phyloP scores from a whole-genome alignment of 2,797 vertebrate genomes.

The Spinibarbus caldwelli region DNA sequence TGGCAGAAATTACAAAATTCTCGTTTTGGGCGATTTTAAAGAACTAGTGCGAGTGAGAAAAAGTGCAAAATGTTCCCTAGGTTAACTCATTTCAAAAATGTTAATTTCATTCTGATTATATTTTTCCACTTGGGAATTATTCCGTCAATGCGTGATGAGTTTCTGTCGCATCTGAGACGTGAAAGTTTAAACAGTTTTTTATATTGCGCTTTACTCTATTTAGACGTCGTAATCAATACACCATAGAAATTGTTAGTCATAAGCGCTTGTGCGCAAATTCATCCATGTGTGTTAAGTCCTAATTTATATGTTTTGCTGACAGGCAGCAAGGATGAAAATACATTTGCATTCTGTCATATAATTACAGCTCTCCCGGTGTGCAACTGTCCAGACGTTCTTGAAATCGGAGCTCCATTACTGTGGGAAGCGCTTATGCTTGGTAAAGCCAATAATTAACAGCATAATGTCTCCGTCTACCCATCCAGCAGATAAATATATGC shows the following conservation, averaged over 20 bases:
- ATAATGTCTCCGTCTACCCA: constrained; percentile 32
- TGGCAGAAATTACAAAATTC: background rate
- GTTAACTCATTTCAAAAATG: background rate
- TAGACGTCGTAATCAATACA: constrained; percentile 3
- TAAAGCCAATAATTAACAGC: constrained; percentile 44
- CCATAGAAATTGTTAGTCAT: background rate
- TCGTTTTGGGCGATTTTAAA: background rate
- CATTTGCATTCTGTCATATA: constrained; percentile 39
- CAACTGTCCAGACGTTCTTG: constrained; percentile 4
- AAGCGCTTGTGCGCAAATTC: background rate
- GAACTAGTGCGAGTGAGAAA: background rate
- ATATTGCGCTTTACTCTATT: background rate
- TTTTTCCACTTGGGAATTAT: background rate
- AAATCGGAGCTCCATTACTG: constrained; percentile 24
- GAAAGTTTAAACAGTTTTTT: background rate
- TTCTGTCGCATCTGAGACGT: background rate
- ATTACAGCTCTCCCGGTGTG: constrained; percentile 17
- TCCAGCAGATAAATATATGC: constrained; percentile 43
- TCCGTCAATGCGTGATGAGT: background rate
- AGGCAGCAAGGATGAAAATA: background rate
- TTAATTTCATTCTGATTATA: background rate
- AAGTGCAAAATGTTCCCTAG: background rate
- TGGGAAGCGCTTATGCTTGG: background rate
- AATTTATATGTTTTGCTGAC: constrained; percentile 17
- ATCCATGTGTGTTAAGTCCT: background rate